phyloP scores from a whole-genome alignment of 2,113 vertebrate species.

The Tichodroma muraria region DNA sequence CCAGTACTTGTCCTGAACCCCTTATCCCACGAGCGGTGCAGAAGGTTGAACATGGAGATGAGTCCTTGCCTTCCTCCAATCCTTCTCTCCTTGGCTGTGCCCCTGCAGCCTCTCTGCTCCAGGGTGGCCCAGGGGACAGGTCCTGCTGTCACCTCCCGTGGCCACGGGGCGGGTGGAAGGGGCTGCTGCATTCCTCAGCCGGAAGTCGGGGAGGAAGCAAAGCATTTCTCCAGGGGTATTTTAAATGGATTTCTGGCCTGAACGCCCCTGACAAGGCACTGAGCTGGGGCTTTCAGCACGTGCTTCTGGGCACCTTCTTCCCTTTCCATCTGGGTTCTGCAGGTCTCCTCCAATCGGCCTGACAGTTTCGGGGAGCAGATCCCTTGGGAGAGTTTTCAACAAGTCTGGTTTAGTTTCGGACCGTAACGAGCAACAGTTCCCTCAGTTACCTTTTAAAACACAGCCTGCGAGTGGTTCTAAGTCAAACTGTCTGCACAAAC shows the following conservation, averaged over 20 bases:
- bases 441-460: not conserved
- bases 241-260: conserved; percentile 7
- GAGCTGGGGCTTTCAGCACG: conserved; percentile 27
- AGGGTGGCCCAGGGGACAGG: not conserved
- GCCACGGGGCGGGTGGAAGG: not conserved
- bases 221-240: not conserved
- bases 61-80: not conserved
- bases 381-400: not conserved
- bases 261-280: not conserved
- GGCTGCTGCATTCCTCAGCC: not conserved
- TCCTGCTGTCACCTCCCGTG: not conserved
- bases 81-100: not conserved
- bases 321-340: not conserved
- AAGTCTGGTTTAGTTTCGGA: not conserved
- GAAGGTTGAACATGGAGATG: not conserved
- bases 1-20: fast-evolving
- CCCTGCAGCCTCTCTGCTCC: not conserved
- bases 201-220: not conserved
- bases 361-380: not conserved
- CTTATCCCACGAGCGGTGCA: too few relatives aligned
- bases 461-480: not conserved
- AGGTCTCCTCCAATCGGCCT: not conserved
- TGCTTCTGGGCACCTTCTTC: conserved; percentile 17
- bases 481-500: not conserved
- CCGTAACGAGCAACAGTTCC: not conserved